Base-by-base conservation (phyloP, 2,797 vertebrate genomes). In the Microchirus variegatus region DNA sequence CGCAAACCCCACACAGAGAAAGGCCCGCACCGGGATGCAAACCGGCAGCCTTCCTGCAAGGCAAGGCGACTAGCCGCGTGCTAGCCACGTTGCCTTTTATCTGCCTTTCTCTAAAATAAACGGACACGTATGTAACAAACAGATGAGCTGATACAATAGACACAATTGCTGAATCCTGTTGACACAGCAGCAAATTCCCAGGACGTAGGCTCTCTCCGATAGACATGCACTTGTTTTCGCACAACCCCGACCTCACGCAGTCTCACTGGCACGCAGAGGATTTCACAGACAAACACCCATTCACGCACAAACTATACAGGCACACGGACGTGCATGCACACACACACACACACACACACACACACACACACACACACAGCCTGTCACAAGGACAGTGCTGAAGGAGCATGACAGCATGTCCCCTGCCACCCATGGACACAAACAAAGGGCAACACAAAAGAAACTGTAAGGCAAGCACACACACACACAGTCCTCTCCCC, bases 321-420 rank as follows among this genome's bases (percentile, higher is more conserved):
- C 48, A 64, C 53, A 38, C 66, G 52, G 10, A 44, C 56, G 13
- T 4, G 9, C 1, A 67, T 38, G 22, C 52, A 46, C 52, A 46
- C 48, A 62, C 63, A 53, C 52, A 48, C 59, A 60, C 70, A 54
- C 56, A 55, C n/a, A n/a, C n/a, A n/a, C n/a, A n/a, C n/a, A 67
- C 42, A 18, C 52, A 46, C 52, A 46, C 48, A 62, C 63, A 53
- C 52, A 48, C 59, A 60, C 70, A 54, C 56, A 55, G 60, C 38
- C 38, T 70, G 62, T 75, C 64, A 70, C 66, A 64, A 54, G 65
- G 70, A 67, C 70, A 80, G 72, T 59, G 68, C 75, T 77, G 59
- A 63, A 77, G 78, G 75, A 85, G 84, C 84, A 82, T 75, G 87
- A 87, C 88, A 86, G 84, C 53, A 16, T 80, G 78, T 90, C 84